Percentiles rank a stretch among this genome's conserved stretches.
phyloP scores from a whole-genome alignment of 2,797 vertebrate species.

The Leptodactylus fallax region DNA sequence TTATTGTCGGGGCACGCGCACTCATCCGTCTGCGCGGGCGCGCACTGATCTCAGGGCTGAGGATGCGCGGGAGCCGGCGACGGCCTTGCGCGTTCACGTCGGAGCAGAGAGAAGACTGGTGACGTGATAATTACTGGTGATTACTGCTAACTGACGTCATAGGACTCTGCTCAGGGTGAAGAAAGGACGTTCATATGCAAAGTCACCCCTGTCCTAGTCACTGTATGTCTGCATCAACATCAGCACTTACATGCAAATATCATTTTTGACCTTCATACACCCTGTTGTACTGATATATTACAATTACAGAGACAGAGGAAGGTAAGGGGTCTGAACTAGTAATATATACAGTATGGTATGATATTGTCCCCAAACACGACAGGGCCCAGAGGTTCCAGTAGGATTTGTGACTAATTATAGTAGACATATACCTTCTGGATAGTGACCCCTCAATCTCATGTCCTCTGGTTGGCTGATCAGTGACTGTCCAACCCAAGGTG shows the following conservation, averaged over 20 bases:
- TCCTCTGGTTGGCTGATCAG: too few species aligned
- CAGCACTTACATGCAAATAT: neutral
- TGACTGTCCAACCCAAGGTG: too few species aligned
- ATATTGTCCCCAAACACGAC: too few species aligned
- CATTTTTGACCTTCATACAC: neutral
- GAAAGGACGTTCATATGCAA: neutral
- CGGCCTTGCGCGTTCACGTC: neutral
- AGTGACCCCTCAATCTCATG: too few species aligned
- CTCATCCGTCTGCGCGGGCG: neutral
- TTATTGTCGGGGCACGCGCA: slow-evolving; percentile 27
- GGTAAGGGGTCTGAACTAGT: neutral
- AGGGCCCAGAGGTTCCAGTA: too few species aligned
- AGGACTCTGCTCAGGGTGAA: neutral
- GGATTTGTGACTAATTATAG: too few species aligned
- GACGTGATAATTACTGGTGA: slow-evolving; percentile 1
- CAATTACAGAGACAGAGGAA: neutral
- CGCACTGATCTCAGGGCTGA: neutral
- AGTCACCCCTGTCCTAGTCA: neutral
- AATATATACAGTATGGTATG: too few species aligned
- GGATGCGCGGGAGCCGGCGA: neutral
- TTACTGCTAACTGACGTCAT: slow-evolving; percentile 3
- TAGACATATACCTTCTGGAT: too few species aligned
- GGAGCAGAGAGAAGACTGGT: neutral
- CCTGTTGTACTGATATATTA: neutral
- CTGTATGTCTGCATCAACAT: neutral